Evolutionary conservation across 2,797 vertebrate species (phyloP).

Genomic region (Hoplostethus mediterraneus): DNA sequence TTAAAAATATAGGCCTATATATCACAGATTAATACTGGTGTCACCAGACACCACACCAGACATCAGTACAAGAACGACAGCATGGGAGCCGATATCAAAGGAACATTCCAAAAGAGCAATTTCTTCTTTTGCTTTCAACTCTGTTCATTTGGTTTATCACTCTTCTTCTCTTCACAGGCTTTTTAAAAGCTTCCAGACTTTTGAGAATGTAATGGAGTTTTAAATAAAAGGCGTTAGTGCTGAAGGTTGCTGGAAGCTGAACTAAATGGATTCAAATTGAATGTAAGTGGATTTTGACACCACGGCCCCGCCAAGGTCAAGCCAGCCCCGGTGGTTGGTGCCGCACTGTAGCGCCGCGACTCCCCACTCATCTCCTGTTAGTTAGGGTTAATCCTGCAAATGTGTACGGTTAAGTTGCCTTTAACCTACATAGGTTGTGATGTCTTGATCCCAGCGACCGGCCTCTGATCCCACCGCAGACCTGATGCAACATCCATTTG

Average conservation of each 20-base stretch:
- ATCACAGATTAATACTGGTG: too few relatives aligned
- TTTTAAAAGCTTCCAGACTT: constrained; percentile 32
- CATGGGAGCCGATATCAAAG: not conserved
- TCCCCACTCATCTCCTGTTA: constrained; percentile 39
- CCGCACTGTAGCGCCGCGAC: constrained; percentile 13
- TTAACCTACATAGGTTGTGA: constrained; percentile 63
- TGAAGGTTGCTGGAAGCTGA: constrained; percentile 67
- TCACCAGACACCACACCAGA: too few relatives aligned
- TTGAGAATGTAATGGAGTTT: constrained; percentile 50
- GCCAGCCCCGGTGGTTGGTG: constrained; percentile 17
- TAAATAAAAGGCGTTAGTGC: constrained; percentile 51
- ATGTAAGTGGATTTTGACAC: constrained; percentile 74
- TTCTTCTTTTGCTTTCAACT: not conserved
- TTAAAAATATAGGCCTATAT: too few relatives aligned
- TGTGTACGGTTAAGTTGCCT: constrained; percentile 66
- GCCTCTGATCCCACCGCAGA: constrained; percentile 48
- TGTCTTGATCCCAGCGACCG: constrained; percentile 43
- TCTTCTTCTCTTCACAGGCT: constrained; percentile 18
- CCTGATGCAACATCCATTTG: constrained; percentile 36
- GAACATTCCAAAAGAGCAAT: not conserved
- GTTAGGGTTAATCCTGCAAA: constrained; percentile 71
- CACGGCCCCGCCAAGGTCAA: constrained; percentile 66
- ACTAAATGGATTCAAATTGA: constrained; percentile 77
- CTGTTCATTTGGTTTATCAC: constrained; percentile 22
- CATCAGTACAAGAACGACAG: not conserved